Conservation (phyloP, 2,888 invertebrate species). For the Thecophora atra region DNA sequence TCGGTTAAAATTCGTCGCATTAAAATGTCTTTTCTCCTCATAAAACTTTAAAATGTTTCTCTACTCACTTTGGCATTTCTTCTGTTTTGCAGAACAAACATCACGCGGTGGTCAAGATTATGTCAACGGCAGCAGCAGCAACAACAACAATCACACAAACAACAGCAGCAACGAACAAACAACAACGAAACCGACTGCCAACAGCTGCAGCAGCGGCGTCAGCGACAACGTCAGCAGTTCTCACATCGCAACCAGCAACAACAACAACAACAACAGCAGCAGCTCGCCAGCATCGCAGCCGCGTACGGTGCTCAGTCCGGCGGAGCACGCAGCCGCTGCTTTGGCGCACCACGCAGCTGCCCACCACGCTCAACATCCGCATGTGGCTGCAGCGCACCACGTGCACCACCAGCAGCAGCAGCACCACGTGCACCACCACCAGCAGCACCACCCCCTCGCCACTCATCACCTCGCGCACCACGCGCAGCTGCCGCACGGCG, state of each 20-base stretch:
- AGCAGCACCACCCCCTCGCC: slow-evolving; percentile 55
- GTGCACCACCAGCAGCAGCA: slow-evolving; percentile 53
- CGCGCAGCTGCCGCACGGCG: slow-evolving; percentile 38
- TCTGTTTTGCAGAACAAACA: slow-evolving; percentile 53
- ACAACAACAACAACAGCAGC: slow-evolving; percentile 45
- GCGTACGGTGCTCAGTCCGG: slow-evolving; percentile 49
- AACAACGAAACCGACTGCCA: slow-evolving; percentile 52
- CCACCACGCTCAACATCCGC: slow-evolving; percentile 47
- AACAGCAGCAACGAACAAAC: slow-evolving; percentile 56
- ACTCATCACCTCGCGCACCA: slow-evolving; percentile 44
- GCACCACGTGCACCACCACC: slow-evolving; percentile 54
- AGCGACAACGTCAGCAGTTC: slow-evolving; percentile 14
- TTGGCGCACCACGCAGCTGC: slow-evolving; percentile 57
- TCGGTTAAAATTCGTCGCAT: neutral
- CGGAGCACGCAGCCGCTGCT: slow-evolving; percentile 57
- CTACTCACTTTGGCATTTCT: neutral
- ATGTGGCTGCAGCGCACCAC: slow-evolving; percentile 44
- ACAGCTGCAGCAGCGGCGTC: slow-evolving; percentile 27
- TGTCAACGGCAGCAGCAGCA: slow-evolving; percentile 52
- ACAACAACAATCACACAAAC: slow-evolving; percentile 15
- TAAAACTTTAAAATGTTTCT: neutral
- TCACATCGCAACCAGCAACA: slow-evolving; percentile 7
- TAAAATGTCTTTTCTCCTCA: neutral
- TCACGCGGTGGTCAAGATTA: slow-evolving; percentile 57
- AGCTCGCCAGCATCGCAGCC: slow-evolving; percentile 42